Evolutionary conservation across 2,888 invertebrate species (phyloP), one percentile per base, ranked within the genome.

Genomic region (Drosophila monieri): DNA sequence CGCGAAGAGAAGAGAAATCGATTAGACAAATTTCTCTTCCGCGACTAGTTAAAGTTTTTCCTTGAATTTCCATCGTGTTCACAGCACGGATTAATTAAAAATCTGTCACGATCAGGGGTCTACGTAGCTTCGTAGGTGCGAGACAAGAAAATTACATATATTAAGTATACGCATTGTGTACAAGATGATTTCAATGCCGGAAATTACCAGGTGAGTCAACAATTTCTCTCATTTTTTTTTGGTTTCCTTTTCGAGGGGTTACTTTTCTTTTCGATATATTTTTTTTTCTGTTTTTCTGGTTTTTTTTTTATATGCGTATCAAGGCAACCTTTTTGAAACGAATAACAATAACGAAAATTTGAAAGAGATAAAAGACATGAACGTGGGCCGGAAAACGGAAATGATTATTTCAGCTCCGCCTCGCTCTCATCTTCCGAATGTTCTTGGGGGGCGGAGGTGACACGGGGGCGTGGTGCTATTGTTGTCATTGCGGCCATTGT

Each of bases 321-420:
- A 72, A 68, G 80, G 74, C 84, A 84, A 84, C 81, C 85, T 86
- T 84, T 69, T 86, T 78, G 73, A 84, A 84, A 69, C 74, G 78
- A 70, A 86, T 78, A 83, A 83, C 81, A 81, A 81, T 81, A 81
- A 85, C 84, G 80, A 83, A 81, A 83, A 86, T 84, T 80, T 73
- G 73, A 85, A 86, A 84, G 80, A 81, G 75, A 81, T 84, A 81
- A 81, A 84, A 80, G 80, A 81, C 85, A 53, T 60, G 71, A 69
- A 70, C 61, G 71, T 68, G 83, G 80, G 73, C 68, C 85, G 78
- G 81, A 85, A 72, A 85, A 71, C 85, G 85, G 85, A 85, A 85
- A 87, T 87, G 85, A 85, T 87, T 81, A 87, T 85, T 87, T 83
- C 85, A 85, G 51, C 72, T 83, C 75, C 74, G 48, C 65, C 53